Conservation (phyloP, 2,888 invertebrate species). For the Apodemia zela region DNA sequence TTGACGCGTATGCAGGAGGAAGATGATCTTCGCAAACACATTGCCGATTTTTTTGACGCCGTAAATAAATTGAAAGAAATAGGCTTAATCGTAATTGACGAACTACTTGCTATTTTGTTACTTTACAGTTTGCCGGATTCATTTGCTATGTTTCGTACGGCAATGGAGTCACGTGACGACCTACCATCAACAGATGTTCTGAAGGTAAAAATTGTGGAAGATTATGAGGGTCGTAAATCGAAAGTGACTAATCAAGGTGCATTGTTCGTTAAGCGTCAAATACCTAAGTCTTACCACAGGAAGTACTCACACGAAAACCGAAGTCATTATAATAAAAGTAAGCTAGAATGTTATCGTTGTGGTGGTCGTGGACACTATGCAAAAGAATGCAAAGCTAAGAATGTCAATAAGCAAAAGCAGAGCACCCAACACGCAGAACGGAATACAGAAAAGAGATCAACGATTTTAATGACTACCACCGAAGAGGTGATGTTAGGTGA, state of each 20-base stretch:
- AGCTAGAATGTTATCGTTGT: slow-evolving; percentile 24
- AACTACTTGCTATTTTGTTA: slow-evolving; percentile 26
- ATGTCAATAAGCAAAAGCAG: not conserved
- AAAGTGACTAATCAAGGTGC: not conserved
- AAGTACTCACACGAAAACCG: slow-evolving; percentile 21
- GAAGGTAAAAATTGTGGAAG: slow-evolving; percentile 27
- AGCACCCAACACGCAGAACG: slow-evolving; percentile 18
- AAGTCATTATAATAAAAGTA: slow-evolving; percentile 3
- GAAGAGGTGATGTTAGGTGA: slow-evolving; percentile 19
- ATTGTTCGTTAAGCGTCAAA: not conserved
- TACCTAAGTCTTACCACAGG: not conserved
- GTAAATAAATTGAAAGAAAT: slow-evolving; percentile 27
- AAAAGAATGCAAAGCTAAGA: slow-evolving; percentile 23
- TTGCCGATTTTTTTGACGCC: slow-evolving; percentile 26
- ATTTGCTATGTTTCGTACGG: slow-evolving; percentile 31
- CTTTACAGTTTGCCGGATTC: slow-evolving; percentile 30
- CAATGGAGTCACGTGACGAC: slow-evolving; percentile 32
- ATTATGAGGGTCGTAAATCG: not conserved
- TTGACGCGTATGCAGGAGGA: slow-evolving; percentile 26
- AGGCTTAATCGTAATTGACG: slow-evolving; percentile 25
- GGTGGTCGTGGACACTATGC: slow-evolving; percentile 25
- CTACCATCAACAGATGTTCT: slow-evolving; percentile 29
- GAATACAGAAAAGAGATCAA: slow-evolving; percentile 14
- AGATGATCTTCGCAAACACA: slow-evolving; percentile 22
- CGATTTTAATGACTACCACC: slow-evolving; percentile 19